phyloP scores from a whole-genome alignment of 1,140 invertebrate species.

The Drosophila punjabiensis region DNA sequence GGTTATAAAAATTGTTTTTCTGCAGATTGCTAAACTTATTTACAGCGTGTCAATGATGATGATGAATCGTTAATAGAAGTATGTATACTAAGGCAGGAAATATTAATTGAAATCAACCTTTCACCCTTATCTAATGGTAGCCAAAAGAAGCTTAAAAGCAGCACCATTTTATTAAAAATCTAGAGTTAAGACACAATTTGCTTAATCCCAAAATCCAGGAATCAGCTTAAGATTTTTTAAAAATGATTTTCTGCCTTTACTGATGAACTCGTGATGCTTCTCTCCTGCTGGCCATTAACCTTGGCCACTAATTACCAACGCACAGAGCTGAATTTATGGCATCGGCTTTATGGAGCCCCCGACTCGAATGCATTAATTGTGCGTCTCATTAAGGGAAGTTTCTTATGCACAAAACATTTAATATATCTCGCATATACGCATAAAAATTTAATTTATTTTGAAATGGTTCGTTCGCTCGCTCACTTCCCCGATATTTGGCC shows the following conservation, averaged over 20 bases:
- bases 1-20: accelerated
- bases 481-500: slow-evolving; percentile 35
- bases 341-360: slow-evolving; percentile 40
- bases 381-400: slow-evolving; percentile 53
- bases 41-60: slow-evolving; percentile 68
- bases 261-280: slow-evolving; percentile 40
- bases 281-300: slow-evolving; percentile 42
- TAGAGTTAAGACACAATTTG: not conserved
- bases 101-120: not conserved
- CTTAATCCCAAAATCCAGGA: not conserved
- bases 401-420: slow-evolving; percentile 62
- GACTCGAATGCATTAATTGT: slow-evolving; percentile 59
- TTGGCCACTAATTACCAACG: slow-evolving; percentile 56
- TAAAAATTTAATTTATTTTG: slow-evolving; percentile 66
- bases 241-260: not conserved
- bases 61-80: slow-evolving; percentile 29
- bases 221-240: not conserved
- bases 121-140: not conserved
- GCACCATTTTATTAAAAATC: not conserved
- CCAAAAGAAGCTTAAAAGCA: not conserved
- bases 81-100: not conserved
- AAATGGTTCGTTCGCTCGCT: slow-evolving; percentile 24
- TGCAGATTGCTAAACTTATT: slow-evolving; percentile 70
- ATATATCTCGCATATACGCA: slow-evolving; percentile 43
- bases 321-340: slow-evolving; percentile 49